These are phyloP conservation scores for Therioaphis trifolii DNA, from an alignment of 2,888 invertebrate genomes.

Conservation along the genomic window DNA sequence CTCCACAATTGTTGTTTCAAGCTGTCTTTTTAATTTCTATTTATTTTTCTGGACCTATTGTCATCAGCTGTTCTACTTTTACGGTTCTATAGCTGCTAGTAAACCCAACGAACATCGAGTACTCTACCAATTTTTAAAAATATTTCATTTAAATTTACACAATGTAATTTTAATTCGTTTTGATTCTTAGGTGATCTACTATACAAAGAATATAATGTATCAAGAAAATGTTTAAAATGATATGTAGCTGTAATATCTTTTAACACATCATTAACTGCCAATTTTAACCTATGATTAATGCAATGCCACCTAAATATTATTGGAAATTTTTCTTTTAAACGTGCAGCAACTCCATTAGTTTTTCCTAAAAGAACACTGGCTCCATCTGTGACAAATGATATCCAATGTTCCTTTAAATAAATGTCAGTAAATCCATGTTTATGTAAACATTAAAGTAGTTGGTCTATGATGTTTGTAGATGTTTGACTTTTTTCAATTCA, in stretches of 20 bases:
- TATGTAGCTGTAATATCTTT: conserved; percentile 62
- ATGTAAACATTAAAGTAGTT: background rate
- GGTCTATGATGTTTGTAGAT: background rate
- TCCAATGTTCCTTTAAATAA: conserved; percentile 14
- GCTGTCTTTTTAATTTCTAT: too few relatives aligned
- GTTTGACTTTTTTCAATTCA: conserved; percentile 4
- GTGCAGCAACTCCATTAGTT: conserved; percentile 13
- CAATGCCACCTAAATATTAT: conserved; percentile 32
- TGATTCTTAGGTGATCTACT: conserved; percentile 63
- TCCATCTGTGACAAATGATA: conserved; percentile 28
- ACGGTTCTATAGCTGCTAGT: too few relatives aligned
- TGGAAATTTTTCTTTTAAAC: conserved; percentile 44
- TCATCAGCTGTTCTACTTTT: too few relatives aligned
- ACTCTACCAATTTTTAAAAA: conserved; percentile 63
- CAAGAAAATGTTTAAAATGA: conserved; percentile 64
- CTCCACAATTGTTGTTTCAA: too few relatives aligned
- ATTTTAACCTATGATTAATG: conserved; percentile 61
- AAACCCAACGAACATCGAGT: conserved; percentile 62
- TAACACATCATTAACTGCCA: conserved; percentile 63
- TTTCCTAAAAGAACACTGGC: conserved; percentile 22
- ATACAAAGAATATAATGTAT: conserved; percentile 28
- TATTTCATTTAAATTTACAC: conserved; percentile 44
- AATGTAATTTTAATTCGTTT: conserved; percentile 58
- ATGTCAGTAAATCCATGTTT: background rate
- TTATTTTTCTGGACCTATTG: too few relatives aligned